phyloP scores from a whole-genome alignment of 2,888 invertebrate species.

The Noctua janthe region DNA sequence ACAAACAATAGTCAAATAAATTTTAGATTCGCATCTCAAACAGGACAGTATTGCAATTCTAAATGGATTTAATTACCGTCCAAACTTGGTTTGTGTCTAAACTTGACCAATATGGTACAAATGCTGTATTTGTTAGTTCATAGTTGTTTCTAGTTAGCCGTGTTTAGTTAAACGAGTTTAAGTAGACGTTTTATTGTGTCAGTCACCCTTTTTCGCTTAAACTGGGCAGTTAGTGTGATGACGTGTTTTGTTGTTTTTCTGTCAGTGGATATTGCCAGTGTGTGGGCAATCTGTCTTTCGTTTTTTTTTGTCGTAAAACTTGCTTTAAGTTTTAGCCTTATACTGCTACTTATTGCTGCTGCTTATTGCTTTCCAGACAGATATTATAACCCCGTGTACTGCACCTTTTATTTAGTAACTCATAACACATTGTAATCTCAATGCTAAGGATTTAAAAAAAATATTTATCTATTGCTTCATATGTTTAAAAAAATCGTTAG shows the following conservation, averaged over 20 bases:
- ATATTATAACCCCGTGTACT: neutral
- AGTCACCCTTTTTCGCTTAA: slow-evolving; percentile 13
- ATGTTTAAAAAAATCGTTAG: too few relatives aligned
- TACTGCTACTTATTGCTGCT: too few relatives aligned
- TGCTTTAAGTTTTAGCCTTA: neutral
- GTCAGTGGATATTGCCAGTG: neutral
- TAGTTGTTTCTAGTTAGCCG: slow-evolving; percentile 1
- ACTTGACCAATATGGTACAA: slow-evolving; percentile 32
- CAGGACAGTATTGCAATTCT: slow-evolving; percentile 22
- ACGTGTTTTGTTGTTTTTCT: slow-evolving; percentile 2
- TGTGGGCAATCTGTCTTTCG: neutral
- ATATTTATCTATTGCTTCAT: neutral
- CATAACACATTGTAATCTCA: neutral
- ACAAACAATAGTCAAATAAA: slow-evolving; percentile 15
- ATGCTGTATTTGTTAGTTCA: slow-evolving; percentile 28
- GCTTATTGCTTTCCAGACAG: neutral
- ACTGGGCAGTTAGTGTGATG: neutral
- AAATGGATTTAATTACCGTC: slow-evolving; percentile 43
- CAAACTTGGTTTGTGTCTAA: slow-evolving; percentile 30
- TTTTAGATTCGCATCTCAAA: slow-evolving; percentile 11
- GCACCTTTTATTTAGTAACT: neutral
- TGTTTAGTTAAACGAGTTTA: slow-evolving; percentile 26
- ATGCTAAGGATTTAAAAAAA: neutral
- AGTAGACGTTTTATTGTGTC: slow-evolving; percentile 17
- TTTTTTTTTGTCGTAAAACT: neutral